phyloP scores from a whole-genome alignment of 2,797 vertebrate genomes.

The Sebastes elongatus region DNA sequence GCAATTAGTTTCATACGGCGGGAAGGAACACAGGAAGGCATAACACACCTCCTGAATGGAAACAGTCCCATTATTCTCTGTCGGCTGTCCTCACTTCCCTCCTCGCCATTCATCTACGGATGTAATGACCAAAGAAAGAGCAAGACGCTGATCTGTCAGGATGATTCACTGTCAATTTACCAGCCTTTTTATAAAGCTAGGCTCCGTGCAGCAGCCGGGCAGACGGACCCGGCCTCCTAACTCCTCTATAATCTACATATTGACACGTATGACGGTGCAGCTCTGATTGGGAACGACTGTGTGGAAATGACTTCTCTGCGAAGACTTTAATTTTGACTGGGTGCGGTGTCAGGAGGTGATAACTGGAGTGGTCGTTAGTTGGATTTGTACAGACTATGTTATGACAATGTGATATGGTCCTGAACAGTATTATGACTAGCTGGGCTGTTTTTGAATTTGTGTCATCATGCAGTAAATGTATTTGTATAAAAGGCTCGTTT shows the following conservation, averaged over 20 bases:
- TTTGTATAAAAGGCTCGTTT: constrained; percentile 5
- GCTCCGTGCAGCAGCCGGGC: constrained; percentile 14
- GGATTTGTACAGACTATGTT: neutral
- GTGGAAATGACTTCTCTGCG: constrained; percentile 31
- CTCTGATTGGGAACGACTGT: constrained; percentile 34
- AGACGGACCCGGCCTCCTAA: constrained; percentile 20
- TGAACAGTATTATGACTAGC: neutral
- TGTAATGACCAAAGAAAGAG: constrained; percentile 71
- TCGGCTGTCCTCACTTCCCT: constrained; percentile 51
- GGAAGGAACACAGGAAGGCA: constrained; percentile 33
- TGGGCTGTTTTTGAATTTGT: neutral
- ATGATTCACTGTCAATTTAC: constrained; percentile 78
- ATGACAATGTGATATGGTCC: neutral
- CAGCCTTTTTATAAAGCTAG: constrained; percentile 47
- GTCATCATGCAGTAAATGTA: neutral
- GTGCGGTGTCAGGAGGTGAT: constrained; percentile 27
- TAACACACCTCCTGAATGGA: constrained; percentile 59
- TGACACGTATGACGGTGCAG: constrained; percentile 32
- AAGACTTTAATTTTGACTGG: constrained; percentile 30
- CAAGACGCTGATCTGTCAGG: constrained; percentile 69
- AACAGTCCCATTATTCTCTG: constrained; percentile 68
- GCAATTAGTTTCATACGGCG: constrained; percentile 50
- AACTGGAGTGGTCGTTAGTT: neutral
- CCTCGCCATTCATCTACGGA: constrained; percentile 62
- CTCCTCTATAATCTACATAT: constrained; percentile 43